A percentile compares a stretch with the other conserved stretches of the same genome.
Conservation (phyloP, 2,113 vertebrate genomes). For the Salvelinus fontinalis region DNA sequence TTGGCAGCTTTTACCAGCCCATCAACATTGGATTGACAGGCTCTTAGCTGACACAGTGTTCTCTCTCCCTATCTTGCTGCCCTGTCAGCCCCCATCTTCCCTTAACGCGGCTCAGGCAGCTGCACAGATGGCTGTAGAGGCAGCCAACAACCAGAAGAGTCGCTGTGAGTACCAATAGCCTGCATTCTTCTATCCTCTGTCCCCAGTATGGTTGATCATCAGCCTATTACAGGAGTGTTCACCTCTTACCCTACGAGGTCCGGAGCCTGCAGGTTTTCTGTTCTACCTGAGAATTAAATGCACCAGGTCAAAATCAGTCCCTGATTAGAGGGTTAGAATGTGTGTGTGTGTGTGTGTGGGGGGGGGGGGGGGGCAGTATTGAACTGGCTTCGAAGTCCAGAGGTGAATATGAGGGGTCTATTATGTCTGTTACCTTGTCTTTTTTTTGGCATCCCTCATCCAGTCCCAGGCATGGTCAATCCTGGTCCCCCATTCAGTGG, state of each 20-base stretch:
- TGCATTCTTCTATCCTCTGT: constrained; percentile 12
- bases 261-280: too few species aligned
- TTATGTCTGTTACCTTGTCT: background rate
- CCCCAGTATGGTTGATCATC: constrained; percentile 2
- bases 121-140: constrained; percentile 83
- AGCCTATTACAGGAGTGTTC: background rate
- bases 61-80: constrained; percentile 36
- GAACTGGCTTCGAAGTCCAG: too few species aligned
- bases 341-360: too few species aligned
- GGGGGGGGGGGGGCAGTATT: too few species aligned
- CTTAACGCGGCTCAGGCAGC: constrained; percentile 78
- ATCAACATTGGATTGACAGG: background rate
- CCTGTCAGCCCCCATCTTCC: constrained; percentile 46
- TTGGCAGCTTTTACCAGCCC: too few species aligned
- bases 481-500: constrained; percentile 71
- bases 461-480: constrained; percentile 61
- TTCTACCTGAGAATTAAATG: too few species aligned
- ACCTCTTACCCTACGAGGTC: too few species aligned
- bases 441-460: background rate
- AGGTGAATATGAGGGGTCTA: too few species aligned
- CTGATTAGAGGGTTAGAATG: too few species aligned
- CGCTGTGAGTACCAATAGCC: constrained; percentile 78
- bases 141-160: constrained; percentile 83
- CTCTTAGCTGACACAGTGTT: background rate
- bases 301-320: too few species aligned